phyloP scores from a whole-genome alignment of 2,888 invertebrate genomes.

The Nemapogon koenigi region DNA sequence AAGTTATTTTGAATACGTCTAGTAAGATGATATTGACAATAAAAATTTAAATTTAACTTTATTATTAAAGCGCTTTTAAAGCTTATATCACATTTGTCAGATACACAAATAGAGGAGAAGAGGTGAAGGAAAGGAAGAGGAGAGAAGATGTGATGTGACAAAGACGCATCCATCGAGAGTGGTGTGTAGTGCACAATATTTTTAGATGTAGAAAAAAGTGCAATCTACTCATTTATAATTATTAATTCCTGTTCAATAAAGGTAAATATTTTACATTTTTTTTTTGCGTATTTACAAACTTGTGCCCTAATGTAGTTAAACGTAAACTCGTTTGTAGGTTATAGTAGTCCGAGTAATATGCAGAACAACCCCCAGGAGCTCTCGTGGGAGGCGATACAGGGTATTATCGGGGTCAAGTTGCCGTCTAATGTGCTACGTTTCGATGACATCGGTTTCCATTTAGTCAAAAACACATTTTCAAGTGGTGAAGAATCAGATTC shows the following conservation, averaged over 20 bases:
- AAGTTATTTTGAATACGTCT: too few species aligned
- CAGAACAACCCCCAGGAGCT: conserved; percentile 67
- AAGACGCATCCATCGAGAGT: conserved; percentile 16
- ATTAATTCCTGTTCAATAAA: conserved; percentile 36
- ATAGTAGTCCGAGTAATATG: conserved; percentile 64
- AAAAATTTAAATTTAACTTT: too few species aligned
- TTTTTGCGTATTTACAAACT: conserved; percentile 15
- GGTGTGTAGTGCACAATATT: conserved; percentile 51
- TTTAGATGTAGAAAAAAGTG: conserved; percentile 64
- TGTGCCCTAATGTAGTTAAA: conserved; percentile 31
- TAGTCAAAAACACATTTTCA: conserved; percentile 50
- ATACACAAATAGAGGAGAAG: neutral
- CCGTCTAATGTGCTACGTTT: conserved; percentile 59
- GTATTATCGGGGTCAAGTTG: conserved; percentile 63
- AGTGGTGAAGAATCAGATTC: conserved; percentile 59
- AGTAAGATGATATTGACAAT: too few species aligned
- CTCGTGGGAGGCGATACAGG: conserved; percentile 65
- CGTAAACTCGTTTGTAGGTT: conserved; percentile 62
- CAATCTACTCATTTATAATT: conserved; percentile 39
- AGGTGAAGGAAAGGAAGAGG: conserved; percentile 18
- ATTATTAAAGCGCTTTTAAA: too few species aligned
- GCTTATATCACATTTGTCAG: too few species aligned
- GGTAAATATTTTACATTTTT: conserved; percentile 30
- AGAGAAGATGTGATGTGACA: conserved; percentile 14
- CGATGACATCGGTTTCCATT: conserved; percentile 59